phyloP scores from a whole-genome alignment of 2,888 invertebrate genomes.

The Parnassius orleans region DNA sequence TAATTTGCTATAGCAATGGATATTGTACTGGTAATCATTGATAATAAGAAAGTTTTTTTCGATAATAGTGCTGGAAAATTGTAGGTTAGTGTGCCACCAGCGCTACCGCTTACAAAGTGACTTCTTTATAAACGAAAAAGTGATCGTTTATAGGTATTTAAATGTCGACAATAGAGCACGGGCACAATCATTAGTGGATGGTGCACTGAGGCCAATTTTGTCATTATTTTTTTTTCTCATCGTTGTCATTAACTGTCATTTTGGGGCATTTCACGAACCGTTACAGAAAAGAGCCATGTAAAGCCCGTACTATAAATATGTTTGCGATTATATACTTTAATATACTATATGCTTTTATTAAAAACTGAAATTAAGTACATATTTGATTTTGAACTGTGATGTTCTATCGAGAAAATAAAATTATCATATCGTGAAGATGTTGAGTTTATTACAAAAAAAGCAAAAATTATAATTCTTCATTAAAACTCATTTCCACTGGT shows the following conservation, averaged over 20 bases:
- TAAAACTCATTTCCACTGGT: too few species aligned
- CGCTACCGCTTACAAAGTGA: slow-evolving; percentile 41
- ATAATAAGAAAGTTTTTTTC: slow-evolving; percentile 34
- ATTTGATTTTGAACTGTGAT: too few species aligned
- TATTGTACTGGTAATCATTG: slow-evolving; percentile 4
- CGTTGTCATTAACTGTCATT: slow-evolving; percentile 64
- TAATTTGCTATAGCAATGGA: slow-evolving; percentile 11
- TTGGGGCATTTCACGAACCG: slow-evolving; percentile 65
- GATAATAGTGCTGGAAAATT: slow-evolving; percentile 27
- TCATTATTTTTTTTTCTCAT: slow-evolving; percentile 51
- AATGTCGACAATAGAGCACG: slow-evolving; percentile 54
- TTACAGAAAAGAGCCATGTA: slow-evolving; percentile 45
- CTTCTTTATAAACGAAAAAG: slow-evolving; percentile 33
- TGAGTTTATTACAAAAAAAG: too few species aligned
- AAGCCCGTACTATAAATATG: slow-evolving; percentile 37
- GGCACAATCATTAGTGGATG: slow-evolving; percentile 49
- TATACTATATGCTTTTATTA: neutral
- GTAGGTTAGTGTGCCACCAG: slow-evolving; percentile 43
- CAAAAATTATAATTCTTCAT: too few species aligned
- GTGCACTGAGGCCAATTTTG: slow-evolving; percentile 55
- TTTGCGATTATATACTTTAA: slow-evolving; percentile 31
- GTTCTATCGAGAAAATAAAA: too few species aligned
- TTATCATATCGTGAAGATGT: too few species aligned
- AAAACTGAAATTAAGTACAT: too few species aligned
- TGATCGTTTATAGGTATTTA: slow-evolving; percentile 38